Percentiles rank a stretch among this genome's conserved stretches.
phyloP scores from a whole-genome alignment of 1,140 invertebrate genomes.

The Cotesia vestalis region DNA sequence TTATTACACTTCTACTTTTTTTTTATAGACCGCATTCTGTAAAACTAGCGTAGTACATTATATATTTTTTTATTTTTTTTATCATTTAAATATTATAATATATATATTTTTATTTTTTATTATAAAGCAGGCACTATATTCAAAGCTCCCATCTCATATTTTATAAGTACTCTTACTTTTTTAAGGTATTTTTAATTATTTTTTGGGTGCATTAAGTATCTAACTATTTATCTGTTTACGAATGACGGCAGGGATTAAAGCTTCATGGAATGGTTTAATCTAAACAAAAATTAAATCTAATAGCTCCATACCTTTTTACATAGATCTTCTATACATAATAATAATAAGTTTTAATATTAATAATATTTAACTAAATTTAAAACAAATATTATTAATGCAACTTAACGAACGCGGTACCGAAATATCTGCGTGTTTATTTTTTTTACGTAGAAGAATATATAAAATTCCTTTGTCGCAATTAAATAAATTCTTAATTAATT shows the following conservation, averaged over 20 bases:
- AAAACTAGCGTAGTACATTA: background rate
- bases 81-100: background rate
- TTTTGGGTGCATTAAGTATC: background rate
- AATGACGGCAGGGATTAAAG: too few relatives aligned
- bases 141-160: conserved; percentile 55
- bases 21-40: too few relatives aligned
- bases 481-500: conserved; percentile 27
- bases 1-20: too few relatives aligned
- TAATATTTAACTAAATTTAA: too few relatives aligned
- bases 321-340: too few relatives aligned
- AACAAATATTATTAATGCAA: too few relatives aligned
- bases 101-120: conserved; percentile 16
- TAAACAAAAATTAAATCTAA: too few relatives aligned
- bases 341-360: too few relatives aligned
- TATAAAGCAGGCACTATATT: conserved; percentile 64
- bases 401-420: too few relatives aligned
- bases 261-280: too few relatives aligned
- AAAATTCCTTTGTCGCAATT: conserved; percentile 16
- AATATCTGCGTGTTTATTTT: too few relatives aligned
- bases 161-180: conserved; percentile 28
- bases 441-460: conserved; percentile 4
- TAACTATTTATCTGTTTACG: conserved; percentile 11
- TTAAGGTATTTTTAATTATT: conserved; percentile 4
- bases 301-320: too few relatives aligned
- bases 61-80: conserved; percentile 13